phyloP scores from a whole-genome alignment of 2,888 invertebrate species.

The Leucophora obtusa region DNA sequence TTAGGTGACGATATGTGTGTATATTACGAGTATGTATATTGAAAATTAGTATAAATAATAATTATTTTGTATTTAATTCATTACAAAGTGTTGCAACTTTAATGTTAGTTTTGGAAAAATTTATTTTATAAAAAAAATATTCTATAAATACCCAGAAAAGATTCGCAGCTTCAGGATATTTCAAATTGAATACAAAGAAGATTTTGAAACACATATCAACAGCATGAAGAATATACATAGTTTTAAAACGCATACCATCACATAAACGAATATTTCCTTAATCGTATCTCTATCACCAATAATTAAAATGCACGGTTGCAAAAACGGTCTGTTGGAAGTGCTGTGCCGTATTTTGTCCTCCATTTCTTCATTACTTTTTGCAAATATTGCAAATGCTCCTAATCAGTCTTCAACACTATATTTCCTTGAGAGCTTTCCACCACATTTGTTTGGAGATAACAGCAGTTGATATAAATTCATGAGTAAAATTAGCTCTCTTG shows the following conservation, averaged over 20 bases:
- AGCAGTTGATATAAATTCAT: slow-evolving; percentile 21
- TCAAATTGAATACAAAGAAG: not conserved
- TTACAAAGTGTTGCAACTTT: slow-evolving; percentile 27
- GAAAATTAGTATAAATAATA: not conserved
- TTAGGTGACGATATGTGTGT: no score
- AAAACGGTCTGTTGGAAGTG: slow-evolving; percentile 2
- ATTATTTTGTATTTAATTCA: slow-evolving; percentile 6
- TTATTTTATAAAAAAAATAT: slow-evolving; percentile 15
- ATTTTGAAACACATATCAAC: not conserved
- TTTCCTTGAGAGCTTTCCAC: slow-evolving; percentile 24
- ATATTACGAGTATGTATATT: no score
- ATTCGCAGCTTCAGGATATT: slow-evolving; percentile 10
- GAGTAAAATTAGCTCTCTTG: slow-evolving; percentile 5
- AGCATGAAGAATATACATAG: slow-evolving; percentile 8
- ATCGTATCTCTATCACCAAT: slow-evolving; percentile 17
- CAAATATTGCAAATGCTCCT: no score
- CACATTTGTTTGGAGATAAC: slow-evolving; percentile 21
- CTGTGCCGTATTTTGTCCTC: slow-evolving; percentile 16
- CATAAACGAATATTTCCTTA: slow-evolving; percentile 25
- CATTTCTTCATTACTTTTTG: slow-evolving; percentile 8
- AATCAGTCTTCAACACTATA: slow-evolving; percentile 9
- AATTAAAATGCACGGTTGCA: slow-evolving; percentile 16
- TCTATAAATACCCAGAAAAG: slow-evolving; percentile 25
- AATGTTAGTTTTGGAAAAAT: slow-evolving; percentile 19
- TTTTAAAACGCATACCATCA: slow-evolving; percentile 18